Evolutionary conservation across 2,113 vertebrate genomes (phyloP).

Genomic region (Eira barbara): DNA sequence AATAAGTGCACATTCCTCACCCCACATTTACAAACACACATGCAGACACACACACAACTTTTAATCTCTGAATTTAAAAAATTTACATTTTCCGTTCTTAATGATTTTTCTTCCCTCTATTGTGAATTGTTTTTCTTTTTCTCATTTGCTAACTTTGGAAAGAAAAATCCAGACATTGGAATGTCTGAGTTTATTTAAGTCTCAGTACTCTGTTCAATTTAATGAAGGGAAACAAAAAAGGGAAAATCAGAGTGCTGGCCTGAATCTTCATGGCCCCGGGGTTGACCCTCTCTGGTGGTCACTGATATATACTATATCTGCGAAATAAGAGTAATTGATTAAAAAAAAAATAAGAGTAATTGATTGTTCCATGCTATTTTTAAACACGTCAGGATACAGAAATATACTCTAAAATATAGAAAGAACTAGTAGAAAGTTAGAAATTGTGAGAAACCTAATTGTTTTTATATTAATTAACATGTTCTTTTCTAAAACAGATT

Average conservation of each 20-base stretch:
- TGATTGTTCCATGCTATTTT: constrained; percentile 30
- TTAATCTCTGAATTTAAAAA: constrained; percentile 52
- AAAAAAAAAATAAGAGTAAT: constrained; percentile 40
- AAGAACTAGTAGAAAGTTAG: neutral
- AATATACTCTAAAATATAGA: constrained; percentile 1
- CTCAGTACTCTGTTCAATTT: constrained; percentile 72
- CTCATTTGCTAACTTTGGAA: constrained; percentile 73
- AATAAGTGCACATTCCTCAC: neutral
- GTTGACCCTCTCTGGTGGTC: constrained; percentile 48
- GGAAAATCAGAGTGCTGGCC: constrained; percentile 63
- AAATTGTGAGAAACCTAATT: constrained; percentile 7
- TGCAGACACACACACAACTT: neutral
- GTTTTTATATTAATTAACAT: constrained; percentile 26
- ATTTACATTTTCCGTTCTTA: constrained; percentile 51
- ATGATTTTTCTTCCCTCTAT: constrained; percentile 52
- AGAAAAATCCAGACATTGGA: constrained; percentile 78
- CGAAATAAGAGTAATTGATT: constrained; percentile 26
- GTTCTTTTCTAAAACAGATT: neutral
- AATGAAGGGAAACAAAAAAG: constrained; percentile 68
- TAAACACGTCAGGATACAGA: neutral
- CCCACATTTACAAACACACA: neutral
- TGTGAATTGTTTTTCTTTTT: constrained; percentile 76
- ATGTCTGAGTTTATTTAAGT: constrained; percentile 81
- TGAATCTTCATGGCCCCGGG: constrained; percentile 47
- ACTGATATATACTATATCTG: constrained; percentile 11